A percentile compares a stretch with the other conserved stretches of the same genome.
Evolutionary conservation across 2,797 vertebrate genomes (phyloP).

Genomic region (Xiphorhynchus erythropygius): DNA sequence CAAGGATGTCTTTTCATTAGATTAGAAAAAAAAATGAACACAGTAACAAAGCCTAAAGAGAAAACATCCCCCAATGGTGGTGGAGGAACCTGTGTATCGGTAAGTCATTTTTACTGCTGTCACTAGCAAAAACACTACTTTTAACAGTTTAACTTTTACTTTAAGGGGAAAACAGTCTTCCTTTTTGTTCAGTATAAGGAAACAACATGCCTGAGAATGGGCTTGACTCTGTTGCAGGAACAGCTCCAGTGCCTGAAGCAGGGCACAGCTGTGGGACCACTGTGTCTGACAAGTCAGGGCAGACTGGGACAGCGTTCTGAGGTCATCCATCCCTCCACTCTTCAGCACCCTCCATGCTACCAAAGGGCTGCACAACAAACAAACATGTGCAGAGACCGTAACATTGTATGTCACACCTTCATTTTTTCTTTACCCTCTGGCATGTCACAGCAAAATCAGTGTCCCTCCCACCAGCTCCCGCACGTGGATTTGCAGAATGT

Average conservation of each 20-base stretch:
- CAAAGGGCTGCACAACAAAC: neutral
- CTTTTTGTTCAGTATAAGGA: neutral
- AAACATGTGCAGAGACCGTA: neutral
- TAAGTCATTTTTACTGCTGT: neutral
- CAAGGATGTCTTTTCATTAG: neutral
- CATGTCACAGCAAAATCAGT: neutral
- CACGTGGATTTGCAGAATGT: neutral
- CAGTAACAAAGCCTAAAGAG: neutral
- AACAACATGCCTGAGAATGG: neutral
- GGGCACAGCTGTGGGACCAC: neutral
- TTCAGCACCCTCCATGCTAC: accelerated
- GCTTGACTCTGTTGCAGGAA: neutral
- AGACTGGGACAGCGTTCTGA: neutral
- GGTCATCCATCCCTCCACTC: neutral
- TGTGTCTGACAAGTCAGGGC: neutral
- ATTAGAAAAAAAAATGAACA: neutral
- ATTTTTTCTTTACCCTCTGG: too few species aligned
- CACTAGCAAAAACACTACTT: neutral
- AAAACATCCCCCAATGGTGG: neutral
- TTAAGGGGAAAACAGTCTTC: neutral
- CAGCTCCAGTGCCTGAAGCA: neutral
- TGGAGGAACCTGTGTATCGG: accelerated
- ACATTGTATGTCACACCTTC: neutral
- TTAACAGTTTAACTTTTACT: neutral
- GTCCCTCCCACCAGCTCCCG: neutral